These are phyloP conservation scores for Cephonodes hylas DNA, from an alignment of 2,888 invertebrate genomes.

Conservation along the genomic window DNA sequence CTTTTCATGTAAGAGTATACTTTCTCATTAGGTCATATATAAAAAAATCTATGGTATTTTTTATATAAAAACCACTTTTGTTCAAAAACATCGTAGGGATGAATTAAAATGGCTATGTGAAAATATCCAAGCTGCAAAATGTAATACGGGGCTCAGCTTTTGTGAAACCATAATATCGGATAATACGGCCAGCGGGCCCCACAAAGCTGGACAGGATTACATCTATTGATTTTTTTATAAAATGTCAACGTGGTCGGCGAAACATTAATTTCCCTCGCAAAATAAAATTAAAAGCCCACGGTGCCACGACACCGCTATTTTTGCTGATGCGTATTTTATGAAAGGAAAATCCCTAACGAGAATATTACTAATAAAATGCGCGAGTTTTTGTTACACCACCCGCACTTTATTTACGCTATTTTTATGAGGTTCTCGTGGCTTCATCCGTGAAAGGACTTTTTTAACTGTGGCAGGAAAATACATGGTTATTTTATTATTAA, in stretches of 20 bases:
- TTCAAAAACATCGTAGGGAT: background rate
- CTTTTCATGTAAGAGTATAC: no score
- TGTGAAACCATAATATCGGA: background rate
- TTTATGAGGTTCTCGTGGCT: no score
- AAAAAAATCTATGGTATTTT: no score
- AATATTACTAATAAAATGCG: background rate
- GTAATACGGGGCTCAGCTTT: background rate
- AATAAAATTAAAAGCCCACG: conserved; percentile 24
- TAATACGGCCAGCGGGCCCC: background rate
- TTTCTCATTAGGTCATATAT: no score
- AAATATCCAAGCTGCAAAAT: background rate
- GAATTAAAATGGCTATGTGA: no score
- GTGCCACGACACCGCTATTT: conserved; percentile 19
- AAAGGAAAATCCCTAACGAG: background rate
- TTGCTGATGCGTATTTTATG: background rate
- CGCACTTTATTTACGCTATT: background rate
- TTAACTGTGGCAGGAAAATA: no score
- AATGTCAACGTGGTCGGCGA: conserved; percentile 23
- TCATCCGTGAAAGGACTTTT: no score
- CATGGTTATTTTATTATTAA: no score
- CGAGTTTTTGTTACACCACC: background rate
- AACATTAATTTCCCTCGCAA: conserved; percentile 26
- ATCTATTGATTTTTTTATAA: conserved; percentile 31
- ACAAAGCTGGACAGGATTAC: conserved; percentile 19
- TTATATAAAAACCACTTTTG: no score